Percentiles rank a stretch among this genome's conserved stretches.
These are phyloP conservation scores for Sorex araneus DNA, from an alignment of 2,113 vertebrate genomes.

Conservation along the genomic window DNA sequence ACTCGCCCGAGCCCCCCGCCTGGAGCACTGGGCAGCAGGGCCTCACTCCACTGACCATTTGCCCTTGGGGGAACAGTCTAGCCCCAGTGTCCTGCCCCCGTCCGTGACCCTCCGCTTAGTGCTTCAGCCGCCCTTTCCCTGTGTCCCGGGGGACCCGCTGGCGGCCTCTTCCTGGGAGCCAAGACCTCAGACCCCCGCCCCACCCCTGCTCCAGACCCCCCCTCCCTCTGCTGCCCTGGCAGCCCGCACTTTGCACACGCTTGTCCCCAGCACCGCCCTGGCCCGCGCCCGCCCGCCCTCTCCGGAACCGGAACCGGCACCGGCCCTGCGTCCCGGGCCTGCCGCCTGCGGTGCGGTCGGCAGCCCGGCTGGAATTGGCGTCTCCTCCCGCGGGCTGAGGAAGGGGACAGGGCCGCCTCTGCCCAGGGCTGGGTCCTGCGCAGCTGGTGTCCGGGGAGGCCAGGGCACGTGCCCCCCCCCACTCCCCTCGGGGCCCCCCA, in stretches of 20 bases:
- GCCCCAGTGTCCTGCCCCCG: conserved; percentile 12
- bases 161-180: conserved; percentile 67
- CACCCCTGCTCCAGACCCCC: background rate
- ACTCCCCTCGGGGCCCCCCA: conserved; percentile 52
- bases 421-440: conserved; percentile 77
- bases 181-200: conserved; percentile 64
- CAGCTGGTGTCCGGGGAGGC: conserved; percentile 64
- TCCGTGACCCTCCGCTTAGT: conserved; percentile 42
- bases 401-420: conserved; percentile 10
- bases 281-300: conserved; percentile 23
- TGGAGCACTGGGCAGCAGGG: conserved; percentile 16
- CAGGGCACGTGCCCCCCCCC: conserved; percentile 18
- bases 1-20: background rate
- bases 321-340: conserved; percentile 1
- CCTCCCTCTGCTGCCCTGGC: conserved; percentile 73
- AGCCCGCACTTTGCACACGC: conserved; percentile 84
- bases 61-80: background rate
- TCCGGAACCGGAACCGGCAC: background rate
- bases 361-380: conserved; percentile 50
- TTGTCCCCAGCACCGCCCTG: conserved; percentile 2
- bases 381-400: background rate
- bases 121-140: conserved; percentile 60
- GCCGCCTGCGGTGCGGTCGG: conserved; percentile 72
- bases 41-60: conserved; percentile 15
- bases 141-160: conserved; percentile 68